Conservation (phyloP, 2,888 invertebrate species). For the Scaptodrosophila latifasciaeformis region DNA sequence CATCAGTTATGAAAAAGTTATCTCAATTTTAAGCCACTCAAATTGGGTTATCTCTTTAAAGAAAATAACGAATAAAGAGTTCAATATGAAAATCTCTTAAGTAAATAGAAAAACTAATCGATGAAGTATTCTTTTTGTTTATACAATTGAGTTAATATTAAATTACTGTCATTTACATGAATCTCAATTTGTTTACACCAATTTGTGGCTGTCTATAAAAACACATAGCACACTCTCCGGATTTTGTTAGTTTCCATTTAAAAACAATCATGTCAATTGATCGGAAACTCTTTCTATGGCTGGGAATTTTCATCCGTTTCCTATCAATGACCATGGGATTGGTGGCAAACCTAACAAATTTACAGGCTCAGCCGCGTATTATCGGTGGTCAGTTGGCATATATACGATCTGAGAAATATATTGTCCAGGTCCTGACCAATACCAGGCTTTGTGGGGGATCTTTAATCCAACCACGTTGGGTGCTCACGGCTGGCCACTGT, state of each 20-base stretch:
- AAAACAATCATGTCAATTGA: too few relatives aligned
- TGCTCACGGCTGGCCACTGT: conserved; percentile 63
- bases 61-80: too few relatives aligned
- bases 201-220: conserved; percentile 39
- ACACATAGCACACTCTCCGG: neutral
- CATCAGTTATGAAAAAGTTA: too few relatives aligned
- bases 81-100: too few relatives aligned
- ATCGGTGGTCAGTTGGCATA: conserved; percentile 39
- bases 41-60: too few relatives aligned
- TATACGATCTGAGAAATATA: conserved; percentile 43
- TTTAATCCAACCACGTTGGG: conserved; percentile 47
- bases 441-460: conserved; percentile 52
- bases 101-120: conserved; percentile 6
- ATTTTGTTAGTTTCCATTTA: conserved; percentile 20
- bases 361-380: conserved; percentile 45
- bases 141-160: conserved; percentile 54
- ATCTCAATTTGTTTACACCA: conserved; percentile 36
- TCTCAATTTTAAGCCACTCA: too few relatives aligned
- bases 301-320: too few relatives aligned
- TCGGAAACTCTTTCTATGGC: too few relatives aligned
- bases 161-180: neutral
- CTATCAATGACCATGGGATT: too few relatives aligned
- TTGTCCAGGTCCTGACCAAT: conserved; percentile 42
- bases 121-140: conserved; percentile 3
- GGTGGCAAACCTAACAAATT: too few relatives aligned